Base-by-base conservation (phyloP, 2,888 invertebrate genomes). In the Mermis nigrescens region DNA sequence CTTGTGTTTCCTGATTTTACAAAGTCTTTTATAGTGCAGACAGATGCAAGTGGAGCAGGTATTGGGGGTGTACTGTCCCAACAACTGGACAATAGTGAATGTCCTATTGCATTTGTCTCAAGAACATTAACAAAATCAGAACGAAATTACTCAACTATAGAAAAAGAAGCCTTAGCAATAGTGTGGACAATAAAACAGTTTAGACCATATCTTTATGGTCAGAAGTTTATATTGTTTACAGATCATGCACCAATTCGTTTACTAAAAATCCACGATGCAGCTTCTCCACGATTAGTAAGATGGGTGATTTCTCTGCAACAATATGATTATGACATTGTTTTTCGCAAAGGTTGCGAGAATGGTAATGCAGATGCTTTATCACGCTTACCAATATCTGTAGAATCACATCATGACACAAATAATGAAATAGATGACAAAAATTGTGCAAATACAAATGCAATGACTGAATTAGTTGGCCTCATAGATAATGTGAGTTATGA, bases 171-270 rank as follows among this genome's bases (percentile, higher is more conserved):
- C 27, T 46, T 56, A 22, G 46, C 48, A 15, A 46, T 56, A 3
- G 46, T 56, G 3, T 56, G 46, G 38, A 7, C 46, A 12, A 27
- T 56, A 7, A n/a, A n/a, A n/a, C n/a, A n/a, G n/a, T n/a, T n/a
- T n/a, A n/a, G n/a, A n/a, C n/a, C n/a, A n/a, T n/a, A 46, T 15
- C 15, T 56, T 15, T 56, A 56, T 56, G 48, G 46, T 7, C 51
- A 28, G 19, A 46, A 56, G 22, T 46, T 56, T 28, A 46, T 26
- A 46, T 12, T 56, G 19, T 24, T 56, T 4, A 56, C 48, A 48
- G 57, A 56, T 22, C 57, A 56, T 28, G 26, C 57, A 12, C 71
- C 76, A 0, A 65, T 78, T 38, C 72, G 73, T 69, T 79, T 75
- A 74, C 62, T 78, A 4, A 62, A 73, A 60, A 64, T n/a, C n/a